Percentiles rank a stretch among this genome's conserved stretches.
phyloP scores from a whole-genome alignment of 2,888 invertebrate genomes.

The Tetanocera ferruginea region DNA sequence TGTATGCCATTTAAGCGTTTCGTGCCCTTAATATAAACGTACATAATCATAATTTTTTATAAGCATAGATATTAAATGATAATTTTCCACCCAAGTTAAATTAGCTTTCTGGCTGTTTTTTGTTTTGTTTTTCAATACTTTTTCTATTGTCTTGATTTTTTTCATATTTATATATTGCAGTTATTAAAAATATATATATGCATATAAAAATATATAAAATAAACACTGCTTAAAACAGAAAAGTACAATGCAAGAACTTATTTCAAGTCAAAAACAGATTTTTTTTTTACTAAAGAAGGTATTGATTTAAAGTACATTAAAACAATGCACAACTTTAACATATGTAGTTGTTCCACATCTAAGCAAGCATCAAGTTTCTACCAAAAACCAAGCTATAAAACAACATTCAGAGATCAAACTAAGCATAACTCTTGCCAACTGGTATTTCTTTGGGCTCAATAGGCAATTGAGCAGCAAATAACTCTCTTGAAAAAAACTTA shows the following conservation, averaged over 20 bases:
- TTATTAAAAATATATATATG: background rate
- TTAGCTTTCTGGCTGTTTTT: background rate
- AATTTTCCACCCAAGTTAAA: slow-evolving; percentile 23
- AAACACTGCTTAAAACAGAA: background rate
- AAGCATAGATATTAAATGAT: slow-evolving; percentile 18
- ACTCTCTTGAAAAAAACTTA: too few species aligned
- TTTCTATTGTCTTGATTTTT: slow-evolving; percentile 29
- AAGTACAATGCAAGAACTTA: background rate
- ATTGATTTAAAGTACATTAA: too few species aligned
- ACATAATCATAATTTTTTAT: slow-evolving; percentile 27
- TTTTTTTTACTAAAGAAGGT: too few species aligned
- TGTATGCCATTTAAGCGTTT: slow-evolving; percentile 35
- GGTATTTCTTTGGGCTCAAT: too few species aligned
- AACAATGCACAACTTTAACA: too few species aligned
- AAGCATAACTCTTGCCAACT: too few species aligned
- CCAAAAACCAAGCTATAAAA: too few species aligned
- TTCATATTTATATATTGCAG: slow-evolving; percentile 1
- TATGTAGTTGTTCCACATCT: too few species aligned
- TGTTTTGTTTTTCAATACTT: slow-evolving; percentile 21
- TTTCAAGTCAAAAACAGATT: too few species aligned
- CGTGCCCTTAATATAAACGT: slow-evolving; percentile 38
- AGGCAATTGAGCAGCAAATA: too few species aligned
- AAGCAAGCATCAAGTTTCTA: too few species aligned
- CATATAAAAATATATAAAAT: background rate
- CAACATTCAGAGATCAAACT: too few species aligned